A percentile compares a stretch with the other conserved stretches of the same genome.
phyloP scores from a whole-genome alignment of 2,797 vertebrate species.

The Halcyon leucocephala region DNA sequence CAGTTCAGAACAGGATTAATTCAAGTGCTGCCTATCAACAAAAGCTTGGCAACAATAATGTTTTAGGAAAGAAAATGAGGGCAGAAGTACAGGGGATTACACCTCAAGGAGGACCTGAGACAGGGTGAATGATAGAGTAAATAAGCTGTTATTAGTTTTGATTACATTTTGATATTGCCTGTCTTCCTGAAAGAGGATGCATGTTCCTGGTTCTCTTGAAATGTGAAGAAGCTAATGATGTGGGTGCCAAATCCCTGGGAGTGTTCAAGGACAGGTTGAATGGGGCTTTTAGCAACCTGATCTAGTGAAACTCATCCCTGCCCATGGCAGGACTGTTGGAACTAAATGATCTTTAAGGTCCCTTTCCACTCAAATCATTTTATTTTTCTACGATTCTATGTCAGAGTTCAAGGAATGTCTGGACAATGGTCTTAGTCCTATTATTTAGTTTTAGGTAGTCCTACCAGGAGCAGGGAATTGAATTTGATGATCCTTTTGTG shows the following conservation, averaged over 20 bases:
- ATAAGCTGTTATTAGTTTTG: neutral
- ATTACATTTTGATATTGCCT: neutral
- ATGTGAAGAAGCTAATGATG: neutral
- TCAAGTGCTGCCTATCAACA: neutral
- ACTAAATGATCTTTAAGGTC: neutral
- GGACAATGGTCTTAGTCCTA: neutral
- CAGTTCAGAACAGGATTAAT: neutral
- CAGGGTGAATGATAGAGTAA: neutral
- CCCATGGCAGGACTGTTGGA: neutral
- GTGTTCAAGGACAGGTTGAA: neutral
- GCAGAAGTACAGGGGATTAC: neutral
- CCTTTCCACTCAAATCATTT: neutral
- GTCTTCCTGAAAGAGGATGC: neutral
- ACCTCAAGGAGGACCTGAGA: neutral
- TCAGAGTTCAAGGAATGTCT: neutral
- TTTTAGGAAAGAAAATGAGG: neutral
- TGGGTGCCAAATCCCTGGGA: neutral
- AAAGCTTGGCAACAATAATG: neutral
- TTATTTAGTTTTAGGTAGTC: neutral
- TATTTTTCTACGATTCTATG: neutral
- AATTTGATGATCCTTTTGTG: neutral
- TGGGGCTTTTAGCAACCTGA: neutral
- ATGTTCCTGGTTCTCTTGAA: neutral
- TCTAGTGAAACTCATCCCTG: neutral
- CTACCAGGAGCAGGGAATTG: neutral